A percentile compares a stretch with the other conserved stretches of the same genome.
Conservation (phyloP, 2,797 vertebrate species). For the Percopsis omiscomaycus region DNA sequence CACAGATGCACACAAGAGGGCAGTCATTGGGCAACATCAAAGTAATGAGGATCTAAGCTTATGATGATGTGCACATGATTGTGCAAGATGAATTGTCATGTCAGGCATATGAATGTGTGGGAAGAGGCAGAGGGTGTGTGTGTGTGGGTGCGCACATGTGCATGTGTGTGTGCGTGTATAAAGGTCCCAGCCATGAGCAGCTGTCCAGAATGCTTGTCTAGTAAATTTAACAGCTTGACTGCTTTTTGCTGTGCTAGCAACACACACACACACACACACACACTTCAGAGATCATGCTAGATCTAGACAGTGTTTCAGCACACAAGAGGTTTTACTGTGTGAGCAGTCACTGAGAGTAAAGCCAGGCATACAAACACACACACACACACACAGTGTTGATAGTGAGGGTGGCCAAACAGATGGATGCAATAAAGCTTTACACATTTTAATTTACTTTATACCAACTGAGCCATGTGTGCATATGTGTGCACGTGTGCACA, state of each 20-base stretch:
- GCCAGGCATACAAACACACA: slow-evolving; percentile 20
- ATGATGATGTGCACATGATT: slow-evolving; percentile 31
- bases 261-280: slow-evolving; percentile 9
- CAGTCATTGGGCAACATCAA: slow-evolving; percentile 26
- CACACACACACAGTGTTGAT: background rate
- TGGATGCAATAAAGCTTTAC: no score
- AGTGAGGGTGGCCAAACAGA: no score
- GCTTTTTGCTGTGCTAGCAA: no score
- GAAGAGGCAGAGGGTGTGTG: slow-evolving; percentile 6
- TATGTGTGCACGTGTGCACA: no score
- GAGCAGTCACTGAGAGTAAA: slow-evolving; percentile 29
- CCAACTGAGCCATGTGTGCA: no score
- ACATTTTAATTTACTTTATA: no score
- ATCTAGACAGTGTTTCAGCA: slow-evolving; percentile 55
- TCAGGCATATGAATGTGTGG: slow-evolving; percentile 9
- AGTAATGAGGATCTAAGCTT: slow-evolving; percentile 34
- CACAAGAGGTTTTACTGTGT: slow-evolving; percentile 54
- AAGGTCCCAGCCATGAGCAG: no score
- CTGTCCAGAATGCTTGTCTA: no score
- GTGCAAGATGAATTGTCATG: slow-evolving; percentile 36
- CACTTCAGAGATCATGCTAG: slow-evolving; percentile 43
- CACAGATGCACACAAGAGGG: background rate
- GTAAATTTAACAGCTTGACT: no score
- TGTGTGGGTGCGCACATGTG: background rate
- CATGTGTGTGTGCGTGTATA: slow-evolving; percentile 9